These are phyloP conservation scores for Meganola albula DNA, from an alignment of 2,888 invertebrate genomes.

Conservation along the genomic window DNA sequence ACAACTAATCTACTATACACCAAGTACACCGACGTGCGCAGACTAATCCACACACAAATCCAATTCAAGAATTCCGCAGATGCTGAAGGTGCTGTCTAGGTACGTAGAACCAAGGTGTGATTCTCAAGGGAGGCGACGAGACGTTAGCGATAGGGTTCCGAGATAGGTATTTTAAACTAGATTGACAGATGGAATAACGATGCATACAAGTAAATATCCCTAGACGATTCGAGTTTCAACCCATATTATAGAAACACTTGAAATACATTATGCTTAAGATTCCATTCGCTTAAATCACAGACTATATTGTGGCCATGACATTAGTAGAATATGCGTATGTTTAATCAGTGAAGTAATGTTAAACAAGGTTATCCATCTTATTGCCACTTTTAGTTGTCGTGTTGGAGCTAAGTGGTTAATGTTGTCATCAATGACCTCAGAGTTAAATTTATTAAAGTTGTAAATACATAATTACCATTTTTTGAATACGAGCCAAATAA, in stretches of 20 bases:
- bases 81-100: no score
- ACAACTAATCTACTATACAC: slow-evolving; percentile 41
- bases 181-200: slow-evolving; percentile 31
- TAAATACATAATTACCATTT: no score
- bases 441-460: slow-evolving; percentile 46
- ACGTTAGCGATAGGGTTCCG: slow-evolving; percentile 35
- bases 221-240: slow-evolving; percentile 18
- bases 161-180: slow-evolving; percentile 43
- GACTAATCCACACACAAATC: slow-evolving; percentile 55
- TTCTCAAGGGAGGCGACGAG: slow-evolving; percentile 41
- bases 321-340: slow-evolving; percentile 9
- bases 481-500: no score
- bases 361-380: slow-evolving; percentile 19
- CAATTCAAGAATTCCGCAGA: slow-evolving; percentile 39
- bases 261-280: slow-evolving; percentile 7
- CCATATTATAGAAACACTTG: slow-evolving; percentile 8
- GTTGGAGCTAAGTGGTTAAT: slow-evolving; percentile 30
- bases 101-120: slow-evolving; percentile 51
- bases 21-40: slow-evolving; percentile 25
- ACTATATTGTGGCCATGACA: no score
- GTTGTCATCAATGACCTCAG: no score
- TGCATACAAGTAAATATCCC: slow-evolving; percentile 33
- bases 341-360: slow-evolving; percentile 24
- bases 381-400: slow-evolving; percentile 19
- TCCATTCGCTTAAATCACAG: slow-evolving; percentile 9